A percentile compares a stretch with the other conserved stretches of the same genome.
Evolutionary conservation across 1,140 invertebrate genomes (phyloP).

Genomic region (Caenorhabditis tropicalis): DNA sequence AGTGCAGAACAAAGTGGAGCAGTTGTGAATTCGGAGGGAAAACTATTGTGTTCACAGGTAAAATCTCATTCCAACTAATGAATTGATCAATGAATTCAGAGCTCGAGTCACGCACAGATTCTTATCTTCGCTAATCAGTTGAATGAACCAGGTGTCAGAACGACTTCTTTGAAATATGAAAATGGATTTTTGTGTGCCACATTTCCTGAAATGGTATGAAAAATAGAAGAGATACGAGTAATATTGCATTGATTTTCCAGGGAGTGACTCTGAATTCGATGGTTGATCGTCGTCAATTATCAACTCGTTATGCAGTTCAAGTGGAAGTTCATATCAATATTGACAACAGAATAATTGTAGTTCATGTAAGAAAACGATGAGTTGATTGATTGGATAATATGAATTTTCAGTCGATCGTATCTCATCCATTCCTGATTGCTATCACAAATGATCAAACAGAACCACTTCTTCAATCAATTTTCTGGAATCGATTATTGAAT

Average conservation of each 20-base stretch:
- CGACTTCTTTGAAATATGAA: slow-evolving; percentile 55
- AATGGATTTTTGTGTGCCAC: slow-evolving; percentile 58
- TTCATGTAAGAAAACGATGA: slow-evolving; percentile 43
- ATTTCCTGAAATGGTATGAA: slow-evolving; percentile 58
- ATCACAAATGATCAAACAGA: slow-evolving; percentile 60
- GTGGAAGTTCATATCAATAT: slow-evolving; percentile 54
- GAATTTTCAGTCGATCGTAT: slow-evolving; percentile 52
- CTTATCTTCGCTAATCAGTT: slow-evolving; percentile 32
- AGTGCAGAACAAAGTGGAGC: slow-evolving; percentile 50
- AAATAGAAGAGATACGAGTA: no score
- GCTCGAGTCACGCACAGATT: background rate
- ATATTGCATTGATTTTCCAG: background rate
- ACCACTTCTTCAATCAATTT: slow-evolving; percentile 56
- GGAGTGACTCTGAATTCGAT: slow-evolving; percentile 59
- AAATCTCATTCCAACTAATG: background rate
- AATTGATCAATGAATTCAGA: background rate
- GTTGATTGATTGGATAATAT: background rate
- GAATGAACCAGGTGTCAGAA: slow-evolving; percentile 38
- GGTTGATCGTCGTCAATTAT: slow-evolving; percentile 58
- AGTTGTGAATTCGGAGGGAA: slow-evolving; percentile 51
- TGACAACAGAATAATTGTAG: slow-evolving; percentile 54
- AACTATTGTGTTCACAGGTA: slow-evolving; percentile 53
- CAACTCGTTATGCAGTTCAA: slow-evolving; percentile 57
- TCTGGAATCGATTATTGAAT: slow-evolving; percentile 54
- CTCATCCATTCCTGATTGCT: slow-evolving; percentile 60